These are phyloP conservation scores for Cephus pygmeus DNA, from an alignment of 2,888 invertebrate species.

Conservation along the genomic window DNA sequence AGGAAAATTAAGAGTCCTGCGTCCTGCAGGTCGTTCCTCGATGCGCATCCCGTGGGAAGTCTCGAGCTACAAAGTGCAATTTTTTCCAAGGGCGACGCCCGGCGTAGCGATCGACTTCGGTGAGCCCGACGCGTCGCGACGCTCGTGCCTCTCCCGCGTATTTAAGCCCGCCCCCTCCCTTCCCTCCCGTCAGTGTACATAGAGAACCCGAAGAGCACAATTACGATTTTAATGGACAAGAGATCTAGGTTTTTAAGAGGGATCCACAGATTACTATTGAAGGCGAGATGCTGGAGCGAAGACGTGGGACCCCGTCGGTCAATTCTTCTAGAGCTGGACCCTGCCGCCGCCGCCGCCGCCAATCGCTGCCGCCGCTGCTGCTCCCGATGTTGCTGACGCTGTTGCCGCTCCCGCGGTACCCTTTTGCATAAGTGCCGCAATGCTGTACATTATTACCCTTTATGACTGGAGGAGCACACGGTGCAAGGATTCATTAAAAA, in stretches of 20 bases:
- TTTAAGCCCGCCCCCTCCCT: neutral
- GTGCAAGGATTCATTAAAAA: neutral
- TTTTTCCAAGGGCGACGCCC: constrained; percentile 34
- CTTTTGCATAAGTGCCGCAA: neutral
- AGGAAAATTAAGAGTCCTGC: neutral
- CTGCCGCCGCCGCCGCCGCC: neutral
- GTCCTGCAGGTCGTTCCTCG: neutral
- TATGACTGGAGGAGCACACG: neutral
- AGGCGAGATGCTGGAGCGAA: neutral
- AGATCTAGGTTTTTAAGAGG: neutral
- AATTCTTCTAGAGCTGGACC: neutral
- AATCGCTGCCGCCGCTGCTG: neutral
- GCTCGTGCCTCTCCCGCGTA: neutral
- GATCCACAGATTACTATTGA: neutral
- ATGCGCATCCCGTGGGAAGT: constrained; percentile 7
- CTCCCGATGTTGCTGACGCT: neutral
- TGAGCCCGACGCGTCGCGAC: neutral
- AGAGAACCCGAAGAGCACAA: constrained; percentile 12
- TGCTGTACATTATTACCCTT: neutral
- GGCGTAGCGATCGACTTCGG: neutral
- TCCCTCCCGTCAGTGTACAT: constrained; percentile 30
- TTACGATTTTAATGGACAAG: neutral
- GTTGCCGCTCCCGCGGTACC: neutral
- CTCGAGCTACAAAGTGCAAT: constrained; percentile 49
- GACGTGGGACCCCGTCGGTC: neutral